Evolutionary conservation across 2,888 invertebrate genomes (phyloP), one percentile per base, ranked within the genome.

Genomic region (Caenorhabditis plicata): DNA sequence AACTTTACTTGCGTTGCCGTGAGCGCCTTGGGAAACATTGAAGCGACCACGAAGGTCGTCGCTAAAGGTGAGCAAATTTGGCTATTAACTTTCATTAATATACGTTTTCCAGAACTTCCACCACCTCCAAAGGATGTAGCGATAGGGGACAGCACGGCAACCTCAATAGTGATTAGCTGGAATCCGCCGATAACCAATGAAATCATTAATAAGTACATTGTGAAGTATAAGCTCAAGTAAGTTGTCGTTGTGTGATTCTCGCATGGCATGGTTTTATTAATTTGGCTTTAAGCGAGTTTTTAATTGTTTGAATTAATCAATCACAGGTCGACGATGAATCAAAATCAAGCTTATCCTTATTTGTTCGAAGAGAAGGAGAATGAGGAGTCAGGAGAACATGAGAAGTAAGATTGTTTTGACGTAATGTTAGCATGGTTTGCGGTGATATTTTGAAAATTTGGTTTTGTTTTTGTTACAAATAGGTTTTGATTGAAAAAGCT

Each of bases 1-100:
- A 96, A 95, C 84, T 98, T 92, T 85, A 96, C 95, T 0, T 98
- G 96, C 82, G 89, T 92, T 62, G 96, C 96, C 0, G 90, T 91
- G 48, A 93, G 93, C 79, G 91, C 91, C 15, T 86, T 96, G 49
- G 95, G 93, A 39, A 88, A 90, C 77, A 92, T 95, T 63, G 92
- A 93, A 81, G 87, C 89, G 3, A 87, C 88, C 0, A 89, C 92
- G 2, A 64, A 55, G 3, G 92, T 98, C 70, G 90, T 91, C 86
- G 95, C 96, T 71, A 92, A 94, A 87, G 92, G 95, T 94, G 83
- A 66, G 44, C 20, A 23, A 27, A 39, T 17, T 19, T n/a, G n/a
- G n/a, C n/a, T n/a, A n/a, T n/a, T n/a, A n/a, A 33, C 33, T 11
- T 23, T 23, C 13, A 13, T 41, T 41, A 25, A 40, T 20, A 13